Evolutionary conservation across 2,888 invertebrate species (phyloP).

Genomic region (Aphidoletes aphidimyza): DNA sequence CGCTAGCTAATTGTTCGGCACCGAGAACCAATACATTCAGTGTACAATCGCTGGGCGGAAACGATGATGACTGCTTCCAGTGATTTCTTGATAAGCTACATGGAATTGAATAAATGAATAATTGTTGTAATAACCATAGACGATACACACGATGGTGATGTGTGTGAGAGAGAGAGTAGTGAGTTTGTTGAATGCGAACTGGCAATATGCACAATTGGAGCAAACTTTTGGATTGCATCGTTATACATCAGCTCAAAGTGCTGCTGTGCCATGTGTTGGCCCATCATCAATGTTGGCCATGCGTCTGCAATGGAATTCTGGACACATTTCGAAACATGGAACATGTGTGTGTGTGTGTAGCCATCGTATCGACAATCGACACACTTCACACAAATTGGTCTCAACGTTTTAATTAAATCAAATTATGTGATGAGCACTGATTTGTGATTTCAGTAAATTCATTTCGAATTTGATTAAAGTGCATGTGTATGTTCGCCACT

Average conservation of each 20-base stretch:
- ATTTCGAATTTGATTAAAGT: slow-evolving; percentile 30
- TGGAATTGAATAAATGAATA: slow-evolving; percentile 39
- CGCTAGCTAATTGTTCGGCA: slow-evolving; percentile 85
- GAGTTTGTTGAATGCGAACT: no score
- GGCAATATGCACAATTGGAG: no score
- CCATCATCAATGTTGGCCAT: no score
- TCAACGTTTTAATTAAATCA: slow-evolving; percentile 50
- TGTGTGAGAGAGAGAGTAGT: no score
- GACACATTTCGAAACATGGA: no score
- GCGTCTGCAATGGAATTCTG: no score
- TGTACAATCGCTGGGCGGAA: slow-evolving; percentile 62
- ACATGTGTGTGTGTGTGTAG: background rate
- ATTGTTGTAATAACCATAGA: slow-evolving; percentile 54
- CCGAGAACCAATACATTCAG: slow-evolving; percentile 90
- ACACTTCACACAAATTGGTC: slow-evolving; percentile 3
- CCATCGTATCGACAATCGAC: background rate
- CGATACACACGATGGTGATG: background rate
- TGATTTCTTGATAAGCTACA: slow-evolving; percentile 61
- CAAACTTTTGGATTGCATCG: no score
- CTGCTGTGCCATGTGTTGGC: no score
- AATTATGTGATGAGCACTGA: slow-evolving; percentile 38
- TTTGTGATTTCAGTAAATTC: slow-evolving; percentile 49
- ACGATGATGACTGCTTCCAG: slow-evolving; percentile 61
- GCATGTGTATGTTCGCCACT: background rate
- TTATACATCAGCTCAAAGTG: no score